These are phyloP conservation scores for Pelmatolapia mariae DNA, from an alignment of 2,113 vertebrate species.

Conservation along the genomic window DNA sequence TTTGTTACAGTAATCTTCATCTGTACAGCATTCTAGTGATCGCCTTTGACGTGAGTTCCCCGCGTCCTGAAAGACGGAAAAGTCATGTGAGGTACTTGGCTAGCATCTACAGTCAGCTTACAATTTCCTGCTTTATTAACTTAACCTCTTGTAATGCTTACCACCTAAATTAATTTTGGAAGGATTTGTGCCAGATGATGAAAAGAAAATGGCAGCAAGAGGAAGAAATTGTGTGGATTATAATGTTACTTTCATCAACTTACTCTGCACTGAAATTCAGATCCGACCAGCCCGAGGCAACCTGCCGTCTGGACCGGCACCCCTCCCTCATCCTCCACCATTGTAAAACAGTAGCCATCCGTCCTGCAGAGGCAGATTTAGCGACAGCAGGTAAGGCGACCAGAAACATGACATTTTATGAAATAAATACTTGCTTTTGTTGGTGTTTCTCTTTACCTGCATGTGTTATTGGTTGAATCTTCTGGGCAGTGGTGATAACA, in stretches of 20 bases:
- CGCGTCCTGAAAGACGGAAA: constrained; percentile 75
- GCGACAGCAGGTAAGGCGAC: not conserved
- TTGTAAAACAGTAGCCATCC: constrained; percentile 94
- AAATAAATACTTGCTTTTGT: not conserved
- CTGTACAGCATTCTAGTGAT: constrained; percentile 90
- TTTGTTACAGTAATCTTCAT: constrained; percentile 90
- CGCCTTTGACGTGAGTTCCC: constrained; percentile 81
- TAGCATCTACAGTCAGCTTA: not conserved
- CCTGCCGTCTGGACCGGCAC: constrained; percentile 85
- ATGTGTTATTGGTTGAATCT: constrained; percentile 90
- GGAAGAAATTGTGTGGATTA: not conserved
- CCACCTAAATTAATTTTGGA: not conserved
- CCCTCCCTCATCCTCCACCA: constrained; percentile 91
- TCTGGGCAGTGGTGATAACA: constrained; percentile 93
- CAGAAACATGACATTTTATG: not conserved
- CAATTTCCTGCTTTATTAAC: not conserved
- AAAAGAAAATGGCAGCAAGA: not conserved
- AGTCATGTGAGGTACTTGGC: not conserved
- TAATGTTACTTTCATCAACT: constrained; percentile 46
- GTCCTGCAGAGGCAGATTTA: constrained; percentile 72
- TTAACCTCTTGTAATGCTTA: not conserved
- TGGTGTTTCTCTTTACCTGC: constrained; percentile 68
- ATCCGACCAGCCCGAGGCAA: constrained; percentile 86
- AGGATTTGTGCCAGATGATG: not conserved
- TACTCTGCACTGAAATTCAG: constrained; percentile 95